Conservation (phyloP, 2,113 vertebrate species). For the Mirza zaza region DNA sequence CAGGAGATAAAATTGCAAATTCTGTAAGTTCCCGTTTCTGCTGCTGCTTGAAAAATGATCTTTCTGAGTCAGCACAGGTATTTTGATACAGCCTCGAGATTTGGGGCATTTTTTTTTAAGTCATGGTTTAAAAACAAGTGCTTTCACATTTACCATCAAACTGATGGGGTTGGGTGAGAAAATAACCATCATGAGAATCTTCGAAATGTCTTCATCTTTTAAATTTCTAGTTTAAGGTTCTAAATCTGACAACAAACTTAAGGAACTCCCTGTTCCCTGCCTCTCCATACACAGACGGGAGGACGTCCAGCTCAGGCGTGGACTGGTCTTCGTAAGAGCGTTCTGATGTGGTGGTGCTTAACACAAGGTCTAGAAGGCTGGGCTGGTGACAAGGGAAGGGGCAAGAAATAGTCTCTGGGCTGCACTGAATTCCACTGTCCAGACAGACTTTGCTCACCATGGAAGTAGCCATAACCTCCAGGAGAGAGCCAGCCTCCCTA, state of each 20-base stretch:
- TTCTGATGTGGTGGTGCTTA: background rate
- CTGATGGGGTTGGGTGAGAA: background rate
- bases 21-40: slow-evolving; percentile 74
- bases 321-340: background rate
- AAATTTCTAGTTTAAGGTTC: background rate
- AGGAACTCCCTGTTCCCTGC: background rate
- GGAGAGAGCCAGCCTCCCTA: background rate
- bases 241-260: background rate
- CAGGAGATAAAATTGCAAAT: slow-evolving; percentile 52
- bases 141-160: slow-evolving; percentile 63
- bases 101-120: slow-evolving; percentile 45
- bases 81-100: slow-evolving; percentile 75
- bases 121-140: slow-evolving; percentile 73
- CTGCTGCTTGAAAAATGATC: slow-evolving; percentile 71
- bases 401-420: background rate
- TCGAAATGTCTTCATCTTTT: background rate
- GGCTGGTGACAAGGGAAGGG: background rate
- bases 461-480: background rate
- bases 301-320: accelerated
- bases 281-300: background rate
- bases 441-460: background rate
- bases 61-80: slow-evolving; percentile 80
- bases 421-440: background rate
- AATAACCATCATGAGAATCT: background rate
- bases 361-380: background rate